Conservation (phyloP, 2,113 vertebrate genomes). For the Pteropus alecto region DNA sequence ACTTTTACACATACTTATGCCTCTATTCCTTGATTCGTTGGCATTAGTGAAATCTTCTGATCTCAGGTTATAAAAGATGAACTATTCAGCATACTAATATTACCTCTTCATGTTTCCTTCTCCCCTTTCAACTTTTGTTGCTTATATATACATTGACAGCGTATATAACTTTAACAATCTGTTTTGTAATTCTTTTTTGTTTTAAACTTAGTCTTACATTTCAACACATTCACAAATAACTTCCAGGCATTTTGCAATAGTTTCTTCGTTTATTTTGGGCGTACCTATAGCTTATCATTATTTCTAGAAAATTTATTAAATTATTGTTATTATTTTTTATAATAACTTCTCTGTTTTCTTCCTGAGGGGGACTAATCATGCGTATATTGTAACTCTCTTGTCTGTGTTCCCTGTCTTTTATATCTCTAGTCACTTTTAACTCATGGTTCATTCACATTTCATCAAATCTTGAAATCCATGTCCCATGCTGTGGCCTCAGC, state of each 20-base stretch:
- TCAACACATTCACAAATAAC: not conserved
- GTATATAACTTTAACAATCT: not conserved
- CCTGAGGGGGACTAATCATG: not conserved
- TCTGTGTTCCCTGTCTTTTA: not conserved
- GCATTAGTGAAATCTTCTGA: not conserved
- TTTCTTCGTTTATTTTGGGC: not conserved
- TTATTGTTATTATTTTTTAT: not conserved
- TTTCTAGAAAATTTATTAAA: not conserved
- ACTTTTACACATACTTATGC: not conserved
- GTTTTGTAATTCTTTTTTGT: not conserved
- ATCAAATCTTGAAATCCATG: not conserved
- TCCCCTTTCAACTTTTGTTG: not conserved
- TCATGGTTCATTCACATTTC: slow-evolving; percentile 23
- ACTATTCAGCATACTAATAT: not conserved
- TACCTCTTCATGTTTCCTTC: not conserved
- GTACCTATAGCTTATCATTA: not conserved
- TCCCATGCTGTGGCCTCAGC: not conserved
- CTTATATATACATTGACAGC: not conserved
- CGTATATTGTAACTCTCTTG: not conserved
- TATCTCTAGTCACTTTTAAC: slow-evolving; percentile 28
- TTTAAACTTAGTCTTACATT: not conserved
- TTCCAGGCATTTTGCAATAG: not conserved
- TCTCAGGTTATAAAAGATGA: not conserved
- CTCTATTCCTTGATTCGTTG: not conserved
- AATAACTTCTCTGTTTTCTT: not conserved